phyloP scores from a whole-genome alignment of 2,888 invertebrate genomes.

The Myopa testacea region DNA sequence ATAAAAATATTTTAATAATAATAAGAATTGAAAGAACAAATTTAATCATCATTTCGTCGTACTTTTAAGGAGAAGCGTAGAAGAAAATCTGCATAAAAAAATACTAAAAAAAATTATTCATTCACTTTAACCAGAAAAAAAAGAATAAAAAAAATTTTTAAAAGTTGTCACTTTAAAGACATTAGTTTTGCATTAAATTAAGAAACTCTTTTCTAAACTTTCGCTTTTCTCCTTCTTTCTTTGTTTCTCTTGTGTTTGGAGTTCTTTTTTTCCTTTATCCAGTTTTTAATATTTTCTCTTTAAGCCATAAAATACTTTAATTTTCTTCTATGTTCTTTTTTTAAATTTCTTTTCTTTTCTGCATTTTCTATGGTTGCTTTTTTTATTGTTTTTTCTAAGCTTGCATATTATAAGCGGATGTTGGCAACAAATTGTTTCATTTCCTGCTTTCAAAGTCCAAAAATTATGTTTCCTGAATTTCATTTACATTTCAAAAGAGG shows the following conservation, averaged over 20 bases:
- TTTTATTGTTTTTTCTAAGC: not conserved
- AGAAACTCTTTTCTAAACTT: too few relatives aligned
- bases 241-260: not conserved
- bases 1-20: not conserved
- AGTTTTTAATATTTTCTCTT: not conserved
- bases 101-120: too few relatives aligned
- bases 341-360: not conserved
- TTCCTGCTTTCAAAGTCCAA: constrained; percentile 16
- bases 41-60: not conserved
- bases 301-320: not conserved
- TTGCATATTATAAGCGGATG: constrained; percentile 32
- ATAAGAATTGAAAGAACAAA: not conserved
- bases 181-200: too few relatives aligned
- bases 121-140: too few relatives aligned
- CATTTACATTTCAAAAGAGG: constrained; percentile 15
- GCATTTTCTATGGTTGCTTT: not conserved
- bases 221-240: too few relatives aligned
- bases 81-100: too few relatives aligned
- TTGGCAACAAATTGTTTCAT: constrained; percentile 41
- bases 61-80: not conserved
- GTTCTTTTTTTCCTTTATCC: not conserved
- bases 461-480: constrained; percentile 1
- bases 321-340: not conserved
- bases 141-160: too few relatives aligned
- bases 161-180: too few relatives aligned